Base-by-base conservation (phyloP, 2,888 invertebrate species). In the Tenthredo distinguenda region DNA sequence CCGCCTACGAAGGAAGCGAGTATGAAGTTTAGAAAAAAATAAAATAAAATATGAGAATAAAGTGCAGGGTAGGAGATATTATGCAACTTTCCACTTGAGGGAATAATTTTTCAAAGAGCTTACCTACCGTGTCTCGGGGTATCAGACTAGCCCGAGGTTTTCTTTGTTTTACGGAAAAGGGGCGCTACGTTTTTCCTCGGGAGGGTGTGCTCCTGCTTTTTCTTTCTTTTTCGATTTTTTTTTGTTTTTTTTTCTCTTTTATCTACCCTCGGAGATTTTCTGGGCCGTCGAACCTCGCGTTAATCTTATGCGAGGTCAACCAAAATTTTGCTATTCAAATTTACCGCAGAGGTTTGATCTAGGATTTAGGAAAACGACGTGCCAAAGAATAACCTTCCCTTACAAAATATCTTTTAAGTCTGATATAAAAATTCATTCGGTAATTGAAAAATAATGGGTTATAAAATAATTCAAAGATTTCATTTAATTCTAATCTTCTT, bases 31-130 rank as follows among this genome's bases (percentile, higher is more conserved):
- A 10, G 58, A 68, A 68, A 68, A 62, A 62, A 62, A n/a, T n/a
- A n/a, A 26, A 62, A 83, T 68, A 68, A 81, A 72, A 68, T 18
- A 47, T 31, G 47, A 47, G 26, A 21, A 26, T 84, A 47, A 50
- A 68, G 83, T 68, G 77, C 84, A 72, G 85, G 84, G 85, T 85
- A 88, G 87, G 87, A 86, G 88, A 88, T 87, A 91, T 91, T 91
- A 91, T 90, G 90, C 91, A 90, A 89, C 87, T 90, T 92, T 92
- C 90, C 92, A 90, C 91, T 90, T 88, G 91, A 88, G 86, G 87
- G 90, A 87, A 91, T 92, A 92, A 92, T 92, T 92, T 92, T 91
- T 92, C 92, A 92, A 92, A 92, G 92, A 86, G 87, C 87, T 85
- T 85, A 81, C 37, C 40, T 40, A 81, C 81, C 62, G 81, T 40